Evolutionary conservation across 2,888 invertebrate genomes (phyloP).

Genomic region (Cybosia mesomella): DNA sequence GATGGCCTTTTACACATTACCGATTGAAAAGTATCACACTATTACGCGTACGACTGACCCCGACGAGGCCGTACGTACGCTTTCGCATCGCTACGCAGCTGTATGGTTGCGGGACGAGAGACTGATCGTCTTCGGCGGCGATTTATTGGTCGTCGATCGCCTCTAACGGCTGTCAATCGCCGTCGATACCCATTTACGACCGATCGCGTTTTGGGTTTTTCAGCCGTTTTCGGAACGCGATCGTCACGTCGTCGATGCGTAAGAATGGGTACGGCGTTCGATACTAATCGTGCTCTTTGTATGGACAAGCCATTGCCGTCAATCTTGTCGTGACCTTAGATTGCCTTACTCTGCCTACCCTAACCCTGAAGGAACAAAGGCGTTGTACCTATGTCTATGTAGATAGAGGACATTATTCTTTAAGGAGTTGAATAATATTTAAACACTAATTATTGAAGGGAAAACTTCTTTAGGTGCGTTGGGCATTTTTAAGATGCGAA

Average conservation of each 20-base stretch:
- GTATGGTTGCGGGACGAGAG: background rate
- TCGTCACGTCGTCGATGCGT: background rate
- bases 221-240: background rate
- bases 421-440: background rate
- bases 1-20: background rate
- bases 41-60: background rate
- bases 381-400: no score
- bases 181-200: background rate
- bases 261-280: background rate
- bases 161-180: conserved; percentile 1
- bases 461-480: no score
- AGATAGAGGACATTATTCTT: no score
- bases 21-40: background rate
- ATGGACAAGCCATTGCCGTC: background rate
- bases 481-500: no score
- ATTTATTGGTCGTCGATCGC: background rate
- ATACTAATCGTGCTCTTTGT: background rate
- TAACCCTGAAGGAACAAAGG: no score
- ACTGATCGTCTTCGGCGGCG: background rate
- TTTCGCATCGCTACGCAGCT: background rate
- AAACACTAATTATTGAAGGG: no score
- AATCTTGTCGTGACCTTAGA: background rate
- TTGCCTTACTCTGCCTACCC: background rate
- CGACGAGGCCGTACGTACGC: background rate
- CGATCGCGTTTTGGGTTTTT: background rate